Base-by-base conservation (phyloP, 2,113 vertebrate species). In the Maccullochella peelii region DNA sequence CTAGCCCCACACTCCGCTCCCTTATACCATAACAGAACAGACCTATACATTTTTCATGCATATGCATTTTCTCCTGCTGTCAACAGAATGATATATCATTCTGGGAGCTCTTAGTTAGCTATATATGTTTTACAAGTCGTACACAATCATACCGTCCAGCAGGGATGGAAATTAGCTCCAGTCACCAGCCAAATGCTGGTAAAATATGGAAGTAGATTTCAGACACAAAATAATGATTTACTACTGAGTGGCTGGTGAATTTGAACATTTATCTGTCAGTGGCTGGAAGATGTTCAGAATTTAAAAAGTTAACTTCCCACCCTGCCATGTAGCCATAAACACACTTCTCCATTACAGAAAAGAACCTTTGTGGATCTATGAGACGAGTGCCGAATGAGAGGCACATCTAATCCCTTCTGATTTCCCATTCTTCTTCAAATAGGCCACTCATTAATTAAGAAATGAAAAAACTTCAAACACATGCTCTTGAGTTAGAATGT, bases 401-500 rank as follows among this genome's bases (percentile, higher is more conserved):
- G 49, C 86, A 82, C 67, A 79, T 84, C 86, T 79, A 85, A 85
- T 80, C 86, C 57, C 70, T 63, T 77, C 33, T 72, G 86, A 85
- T 83, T 77, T 77, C 25, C 67, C 52, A 82, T 83, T 86, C 79
- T 83, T 80, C 62, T 87, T 85, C 88, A 88, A 91, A 93, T 77
- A 88, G 80, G 83, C 86, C 65, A 83, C 82, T 84, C 90, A 73
- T 91, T 93, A 93, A 93, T 93, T 93, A 91, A 84, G 58, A 82
- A 81, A 88, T 79, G 80, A 82, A 84, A 86, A 89, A 80, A 76
- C 91, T 90, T 94, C 87, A 94, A 92, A 92, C 75, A 47, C 86
- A 71, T 27, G 85, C 68, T 86, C 68, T 89, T 73, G 75, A 77
- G 75, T 82, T 87, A 25, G 85, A 89, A 85, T 75, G 75, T 78